Evolutionary conservation across 2,113 vertebrate species (phyloP).

Genomic region (Nymphicus hollandicus): DNA sequence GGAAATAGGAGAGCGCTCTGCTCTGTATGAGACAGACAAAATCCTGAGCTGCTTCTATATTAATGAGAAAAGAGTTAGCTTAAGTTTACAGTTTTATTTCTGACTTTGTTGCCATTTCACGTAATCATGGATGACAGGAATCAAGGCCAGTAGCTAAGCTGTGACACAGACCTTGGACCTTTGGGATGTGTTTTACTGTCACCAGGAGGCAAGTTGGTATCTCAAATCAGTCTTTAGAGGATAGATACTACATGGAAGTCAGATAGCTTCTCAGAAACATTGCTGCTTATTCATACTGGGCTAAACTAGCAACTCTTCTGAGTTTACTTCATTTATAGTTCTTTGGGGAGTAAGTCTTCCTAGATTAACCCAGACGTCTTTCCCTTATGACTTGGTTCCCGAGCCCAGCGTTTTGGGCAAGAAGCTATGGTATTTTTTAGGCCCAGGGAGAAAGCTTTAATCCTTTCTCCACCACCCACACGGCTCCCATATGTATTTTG

Average conservation of each 20-base stretch:
- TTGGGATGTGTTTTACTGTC: neutral
- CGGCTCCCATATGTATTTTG: conserved; percentile 61
- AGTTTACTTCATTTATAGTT: neutral
- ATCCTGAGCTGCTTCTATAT: neutral
- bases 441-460: conserved; percentile 35
- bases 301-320: neutral
- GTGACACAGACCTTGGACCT: neutral
- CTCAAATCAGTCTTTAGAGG: neutral
- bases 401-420: neutral
- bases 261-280: neutral
- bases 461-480: conserved; percentile 56
- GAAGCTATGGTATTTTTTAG: conserved; percentile 20
- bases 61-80: neutral
- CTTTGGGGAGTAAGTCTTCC: conserved; percentile 27
- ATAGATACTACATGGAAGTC: neutral
- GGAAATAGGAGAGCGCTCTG: neutral
- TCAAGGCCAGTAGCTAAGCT: neutral
- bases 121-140: neutral
- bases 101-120: neutral
- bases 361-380: neutral
- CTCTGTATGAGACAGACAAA: neutral
- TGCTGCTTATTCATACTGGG: neutral
- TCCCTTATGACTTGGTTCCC: neutral
- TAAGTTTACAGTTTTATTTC: neutral
- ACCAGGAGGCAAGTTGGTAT: neutral